Evolutionary conservation across 2,888 invertebrate species (phyloP), one percentile per base, ranked within the genome.

Genomic region (Pteria penguin): DNA sequence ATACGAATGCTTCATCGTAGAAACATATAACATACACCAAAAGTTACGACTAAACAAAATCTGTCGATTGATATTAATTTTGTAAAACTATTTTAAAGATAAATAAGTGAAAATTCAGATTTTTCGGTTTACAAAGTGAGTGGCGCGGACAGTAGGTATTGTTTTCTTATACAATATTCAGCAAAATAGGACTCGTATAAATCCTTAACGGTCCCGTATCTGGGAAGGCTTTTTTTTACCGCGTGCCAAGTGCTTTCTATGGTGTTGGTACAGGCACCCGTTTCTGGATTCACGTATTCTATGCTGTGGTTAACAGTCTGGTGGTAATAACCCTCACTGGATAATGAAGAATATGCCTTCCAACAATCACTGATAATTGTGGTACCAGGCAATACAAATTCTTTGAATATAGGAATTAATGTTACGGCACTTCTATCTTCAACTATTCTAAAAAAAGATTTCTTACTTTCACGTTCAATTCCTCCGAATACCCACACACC

Each of bases 401-500:
- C 31, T 55, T 72, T 70, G 22, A 81, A 79, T 0, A 76, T 65
- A 8, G 67, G 63, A 32, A 74, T 8, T 4, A 81, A 36, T 24
- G 72, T 78, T 26, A 14, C 29, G 18, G 62, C 65, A n/a, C 24
- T 61, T 5, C 76, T 36, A 24, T 76, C 73, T 8, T 78, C 78
- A 0, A 81, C 76, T 14, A 61, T 57, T 33, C 55, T 33, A 26
- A 75, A 67, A 45, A 81, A 81, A 54, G 70, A 70, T 14, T 31
- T 63, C 32, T 32, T 57, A 27, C n/a, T 69, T 8, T 66, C 72
- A 27, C 72, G 4, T n/a, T 76, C 76, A 22, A 76, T 75, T 1
- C 79, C 79, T 1, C 79, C 78, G 31, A 72, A 76, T 1, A 72
- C 76, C 78, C 81, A 79, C 8, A 74, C 69, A 14, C 76, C 75